A percentile compares a stretch with the other conserved stretches of the same genome.
These are phyloP conservation scores for Zaprionus kolodkinae DNA, from an alignment of 1,140 invertebrate genomes.

Conservation along the genomic window DNA sequence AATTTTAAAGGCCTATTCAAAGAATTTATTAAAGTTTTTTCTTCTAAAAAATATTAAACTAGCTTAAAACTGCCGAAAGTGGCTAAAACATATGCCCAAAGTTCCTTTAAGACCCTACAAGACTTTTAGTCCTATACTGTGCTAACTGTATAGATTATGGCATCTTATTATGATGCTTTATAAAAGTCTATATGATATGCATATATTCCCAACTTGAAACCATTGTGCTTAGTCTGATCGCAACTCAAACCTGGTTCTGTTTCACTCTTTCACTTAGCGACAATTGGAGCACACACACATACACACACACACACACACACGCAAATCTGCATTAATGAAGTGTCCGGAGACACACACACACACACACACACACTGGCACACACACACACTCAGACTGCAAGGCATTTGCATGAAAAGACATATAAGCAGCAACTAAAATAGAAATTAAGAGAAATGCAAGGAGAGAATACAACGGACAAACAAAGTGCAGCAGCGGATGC, in stretches of 20 bases:
- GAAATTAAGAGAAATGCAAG: conserved; percentile 69
- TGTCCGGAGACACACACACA: conserved; percentile 50
- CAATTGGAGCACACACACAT: conserved; percentile 65
- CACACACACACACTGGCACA: conserved; percentile 32
- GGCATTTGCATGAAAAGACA: conserved; percentile 72
- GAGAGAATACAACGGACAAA: conserved; percentile 29
- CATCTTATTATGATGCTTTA: no score
- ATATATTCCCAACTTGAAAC: no score
- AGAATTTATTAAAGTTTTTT: no score
- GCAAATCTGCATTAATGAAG: conserved; percentile 51
- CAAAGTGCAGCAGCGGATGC: conserved; percentile 39
- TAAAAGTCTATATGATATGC: no score
- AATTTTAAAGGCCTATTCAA: no score
- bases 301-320: conserved; percentile 39
- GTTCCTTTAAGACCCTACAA: no score
- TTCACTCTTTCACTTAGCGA: conserved; percentile 59
- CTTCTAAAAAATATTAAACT: no score
- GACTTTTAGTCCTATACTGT: background rate
- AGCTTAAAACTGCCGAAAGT: background rate
- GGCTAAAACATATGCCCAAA: background rate
- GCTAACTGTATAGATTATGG: no score
- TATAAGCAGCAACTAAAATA: conserved; percentile 65
- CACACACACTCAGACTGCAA: conserved; percentile 23
- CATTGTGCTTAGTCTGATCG: background rate
- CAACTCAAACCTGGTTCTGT: background rate